phyloP scores from a whole-genome alignment of 2,113 vertebrate genomes.

The Brachirus orientalis region DNA sequence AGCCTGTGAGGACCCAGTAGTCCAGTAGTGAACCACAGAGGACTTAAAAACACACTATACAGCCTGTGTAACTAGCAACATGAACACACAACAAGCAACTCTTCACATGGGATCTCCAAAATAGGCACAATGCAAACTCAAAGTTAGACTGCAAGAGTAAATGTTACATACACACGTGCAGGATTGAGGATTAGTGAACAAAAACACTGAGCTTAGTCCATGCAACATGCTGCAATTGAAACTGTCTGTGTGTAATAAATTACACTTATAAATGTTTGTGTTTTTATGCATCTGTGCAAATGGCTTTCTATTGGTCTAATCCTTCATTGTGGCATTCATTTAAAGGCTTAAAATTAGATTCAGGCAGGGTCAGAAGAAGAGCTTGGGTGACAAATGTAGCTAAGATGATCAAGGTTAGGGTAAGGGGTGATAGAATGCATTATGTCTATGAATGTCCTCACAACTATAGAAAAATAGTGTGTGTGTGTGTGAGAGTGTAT shows the following conservation, averaged over 20 bases:
- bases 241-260: slow-evolving; percentile 45
- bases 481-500: slow-evolving; percentile 38
- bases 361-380: no score
- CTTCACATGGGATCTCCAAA: slow-evolving; percentile 29
- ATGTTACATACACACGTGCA: slow-evolving; percentile 18
- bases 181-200: not conserved
- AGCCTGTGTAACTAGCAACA: slow-evolving; percentile 45
- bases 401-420: no score
- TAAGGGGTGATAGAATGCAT: not conserved
- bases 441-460: not conserved
- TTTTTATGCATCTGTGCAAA: no score
- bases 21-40: slow-evolving; percentile 13
- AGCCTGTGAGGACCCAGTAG: slow-evolving; percentile 10
- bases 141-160: slow-evolving; percentile 38
- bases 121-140: slow-evolving; percentile 34
- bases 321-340: no score
- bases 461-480: not conserved
- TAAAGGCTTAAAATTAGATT: no score
- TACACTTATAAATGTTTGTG: slow-evolving; percentile 53
- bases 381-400: no score
- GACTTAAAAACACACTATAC: slow-evolving; percentile 26
- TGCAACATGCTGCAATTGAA: slow-evolving; percentile 48
- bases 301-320: no score
- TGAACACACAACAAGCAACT: slow-evolving; percentile 9
- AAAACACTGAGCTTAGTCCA: slow-evolving; percentile 17